Evolutionary conservation across 1,140 invertebrate species (phyloP), one percentile per base, ranked within the genome.

Genomic region (Araneus ventricosus): DNA sequence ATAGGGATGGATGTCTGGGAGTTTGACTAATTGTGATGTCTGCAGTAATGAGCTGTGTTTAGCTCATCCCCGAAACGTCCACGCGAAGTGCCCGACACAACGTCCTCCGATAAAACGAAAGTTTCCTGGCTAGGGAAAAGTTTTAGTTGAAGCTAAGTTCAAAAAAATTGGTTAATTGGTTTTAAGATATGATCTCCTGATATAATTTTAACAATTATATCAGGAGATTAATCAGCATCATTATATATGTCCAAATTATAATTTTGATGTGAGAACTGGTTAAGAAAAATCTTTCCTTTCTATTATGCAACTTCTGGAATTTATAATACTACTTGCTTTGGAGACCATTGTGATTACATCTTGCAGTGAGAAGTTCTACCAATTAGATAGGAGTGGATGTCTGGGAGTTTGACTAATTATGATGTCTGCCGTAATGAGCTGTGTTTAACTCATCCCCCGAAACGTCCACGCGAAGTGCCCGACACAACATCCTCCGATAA

Each of bases 11-110:
- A 75, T 75, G 67, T 75, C 67, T 75, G 67, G 30, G 27, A 30
- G 27, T 75, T 70, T 75, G 27, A 75, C 67, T 75, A 75, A 75
- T 75, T 75, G 34, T 75, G 67, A 75, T 75, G 67, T 75, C 67
- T 75, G 34, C 2, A 5, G 22, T 75, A 75, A 75, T 75, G 67
- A 75, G 67, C 27, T 30, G 27, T 75, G 67, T 75, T 75, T 75
- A 75, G 30, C 34, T 75, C 67, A 75, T 75, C 67, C 27, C 34
- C 30, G 10, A 37, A 75, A 17, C 30, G 30, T 75, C 30, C 70
- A 20, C 17, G 4, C 70, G 10, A 75, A 20, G 17, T 37, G 30
- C 10, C 70, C 37, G 70, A 75, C 70, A 75, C 10, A 52, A 2
- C 10, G 17, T 52, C 45, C 2, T 52, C 17, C 45, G 45, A 17